Evolutionary conservation across 1,140 invertebrate genomes (phyloP), one percentile per base, ranked within the genome.

Genomic region (Atta colombica): DNA sequence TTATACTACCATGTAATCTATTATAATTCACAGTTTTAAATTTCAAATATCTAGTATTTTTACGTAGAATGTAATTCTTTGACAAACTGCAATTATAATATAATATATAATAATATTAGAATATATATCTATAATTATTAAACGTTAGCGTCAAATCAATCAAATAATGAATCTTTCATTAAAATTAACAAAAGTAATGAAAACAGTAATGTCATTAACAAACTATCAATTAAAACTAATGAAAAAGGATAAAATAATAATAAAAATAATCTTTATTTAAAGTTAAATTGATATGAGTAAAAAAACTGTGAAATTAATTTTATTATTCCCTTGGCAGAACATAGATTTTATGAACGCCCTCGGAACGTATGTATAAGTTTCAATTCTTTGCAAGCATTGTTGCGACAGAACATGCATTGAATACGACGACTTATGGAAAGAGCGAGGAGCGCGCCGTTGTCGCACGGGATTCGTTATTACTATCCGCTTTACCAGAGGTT

Each of bases 401-500:
- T 45, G 3, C 35, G 31, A 45, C n/a, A 8, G 45, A 51, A 14
- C 16, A 69, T 39, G 55, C 14, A 60, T 16, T 28, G 77, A 35
- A 68, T 53, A 53, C 28, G 28, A 66, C 10, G 74, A 18, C 6
- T 18, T 18, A 16, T 10, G 61, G 28, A 14, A 12, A 31, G 14
- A 28, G n/a, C 21, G 51, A 39, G 35, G 31, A 21, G n/a, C 3
- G n/a, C 3, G 16, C 25, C 74, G 55, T 80, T 58, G 78, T 89
- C 77, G 51, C 61, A 49, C 39, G 66, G 78, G 77, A 87, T 89
- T 89, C 74, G 80, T 90, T 89, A 90, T 87, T 90, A 87, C 55
- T 45, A 35, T 49, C n/a, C 53, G 69, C n/a, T 21, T 51, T 35
- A 10, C 78, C 82, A 78, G 60, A 77, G 63, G 65, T 58, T 53